phyloP scores from a whole-genome alignment of 1,140 invertebrate species.

The Lanistes nyassanus region DNA sequence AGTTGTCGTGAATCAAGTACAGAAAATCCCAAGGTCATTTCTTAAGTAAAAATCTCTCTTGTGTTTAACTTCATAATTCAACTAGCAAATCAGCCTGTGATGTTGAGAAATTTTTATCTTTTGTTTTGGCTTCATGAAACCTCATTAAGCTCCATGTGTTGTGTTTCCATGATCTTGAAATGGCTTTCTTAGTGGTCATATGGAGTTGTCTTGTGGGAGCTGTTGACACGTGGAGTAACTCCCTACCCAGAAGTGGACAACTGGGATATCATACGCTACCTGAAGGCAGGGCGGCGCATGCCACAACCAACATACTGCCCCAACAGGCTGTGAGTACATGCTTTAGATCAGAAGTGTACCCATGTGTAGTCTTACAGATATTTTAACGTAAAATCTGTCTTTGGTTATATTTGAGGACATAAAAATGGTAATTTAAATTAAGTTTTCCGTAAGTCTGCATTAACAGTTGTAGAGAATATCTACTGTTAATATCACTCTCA shows the following conservation, averaged over 20 bases:
- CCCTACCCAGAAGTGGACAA: conserved; percentile 92
- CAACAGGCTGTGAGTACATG: conserved; percentile 65
- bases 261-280: conserved; percentile 86
- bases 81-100: too few relatives aligned
- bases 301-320: conserved; percentile 92
- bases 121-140: too few relatives aligned
- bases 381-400: not conserved
- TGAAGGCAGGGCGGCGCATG: conserved; percentile 87
- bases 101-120: too few relatives aligned
- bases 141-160: too few relatives aligned
- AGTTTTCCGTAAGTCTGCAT: not conserved
- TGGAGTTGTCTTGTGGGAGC: conserved; percentile 92
- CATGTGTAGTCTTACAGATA: not conserved
- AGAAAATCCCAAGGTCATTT: too few relatives aligned
- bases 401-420: not conserved
- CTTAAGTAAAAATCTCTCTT: too few relatives aligned
- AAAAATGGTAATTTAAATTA: not conserved
- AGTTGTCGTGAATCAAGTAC: too few relatives aligned
- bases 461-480: too few relatives aligned
- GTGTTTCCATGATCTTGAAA: too few relatives aligned
- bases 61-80: too few relatives aligned
- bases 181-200: conserved; percentile 83
- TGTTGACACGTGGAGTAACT: conserved; percentile 87
- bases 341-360: too few relatives aligned
- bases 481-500: too few relatives aligned